Percentiles rank a stretch among this genome's conserved stretches.
Conservation (phyloP, 2,797 vertebrate species). For the Alcedo atthis region DNA sequence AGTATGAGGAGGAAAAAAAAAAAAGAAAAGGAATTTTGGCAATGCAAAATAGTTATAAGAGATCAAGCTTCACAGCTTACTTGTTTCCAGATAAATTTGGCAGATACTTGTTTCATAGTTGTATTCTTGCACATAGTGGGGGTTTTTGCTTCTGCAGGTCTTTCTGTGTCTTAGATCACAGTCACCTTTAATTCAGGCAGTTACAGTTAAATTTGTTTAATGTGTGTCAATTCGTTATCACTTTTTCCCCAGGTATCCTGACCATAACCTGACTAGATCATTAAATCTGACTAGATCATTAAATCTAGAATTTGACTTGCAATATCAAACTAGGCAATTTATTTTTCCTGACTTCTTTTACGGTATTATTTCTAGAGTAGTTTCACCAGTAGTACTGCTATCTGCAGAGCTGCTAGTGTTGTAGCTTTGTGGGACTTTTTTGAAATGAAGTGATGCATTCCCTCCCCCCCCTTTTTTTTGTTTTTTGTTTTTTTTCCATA, state of each 20-base stretch:
- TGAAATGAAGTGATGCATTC: not conserved
- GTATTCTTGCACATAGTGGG: not conserved
- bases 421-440: not conserved
- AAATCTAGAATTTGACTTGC: not conserved
- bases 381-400: not conserved
- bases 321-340: not conserved
- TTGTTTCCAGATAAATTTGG: constrained; percentile 36
- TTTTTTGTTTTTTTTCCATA: no score
- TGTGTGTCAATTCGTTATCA: not conserved
- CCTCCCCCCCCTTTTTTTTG: accelerated
- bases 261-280: not conserved
- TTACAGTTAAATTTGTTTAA: not conserved
- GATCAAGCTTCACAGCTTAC: constrained; percentile 24
- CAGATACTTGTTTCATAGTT: not conserved
- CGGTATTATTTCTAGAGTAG: not conserved
- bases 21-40: not conserved
- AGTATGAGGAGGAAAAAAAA: not conserved
- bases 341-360: not conserved
- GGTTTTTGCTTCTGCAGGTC: not conserved
- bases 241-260: not conserved
- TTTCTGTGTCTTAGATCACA: not conserved
- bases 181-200: not conserved
- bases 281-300: not conserved
- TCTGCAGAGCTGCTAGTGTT: not conserved
- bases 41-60: constrained; percentile 10